Conservation (phyloP, 1,140 invertebrate species). For the Zaprionus camerounensis region DNA sequence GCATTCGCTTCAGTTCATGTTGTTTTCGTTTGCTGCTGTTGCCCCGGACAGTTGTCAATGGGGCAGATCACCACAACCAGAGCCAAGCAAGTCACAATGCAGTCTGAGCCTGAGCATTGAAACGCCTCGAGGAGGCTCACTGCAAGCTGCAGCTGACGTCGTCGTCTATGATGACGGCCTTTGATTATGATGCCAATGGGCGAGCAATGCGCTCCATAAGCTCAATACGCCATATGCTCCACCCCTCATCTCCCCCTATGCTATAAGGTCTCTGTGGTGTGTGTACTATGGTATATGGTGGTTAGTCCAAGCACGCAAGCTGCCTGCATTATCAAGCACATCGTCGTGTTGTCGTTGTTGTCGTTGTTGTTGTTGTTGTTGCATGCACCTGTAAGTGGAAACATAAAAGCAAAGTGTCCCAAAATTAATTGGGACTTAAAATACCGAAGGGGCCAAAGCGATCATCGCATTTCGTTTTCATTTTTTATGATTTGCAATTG, state of each 20-base stretch:
- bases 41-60: constrained; percentile 67
- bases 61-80: constrained; percentile 45
- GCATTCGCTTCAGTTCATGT: not conserved
- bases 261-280: constrained; percentile 10
- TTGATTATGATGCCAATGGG: constrained; percentile 68
- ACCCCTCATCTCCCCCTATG: not conserved
- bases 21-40: constrained; percentile 1
- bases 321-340: constrained; percentile 49
- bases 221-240: not conserved
- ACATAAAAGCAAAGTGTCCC: constrained; percentile 11
- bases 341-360: not conserved
- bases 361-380: constrained; percentile 15
- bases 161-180: constrained; percentile 66
- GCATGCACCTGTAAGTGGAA: constrained; percentile 15
- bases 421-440: constrained; percentile 20
- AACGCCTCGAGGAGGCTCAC: constrained; percentile 40
- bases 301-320: constrained; percentile 57
- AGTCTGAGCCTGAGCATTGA: constrained; percentile 31
- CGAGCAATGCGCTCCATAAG: not conserved
- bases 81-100: constrained; percentile 40
- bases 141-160: constrained; percentile 18
- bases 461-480: not conserved
- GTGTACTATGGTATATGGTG: constrained; percentile 4
- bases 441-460: not conserved
- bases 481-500: constrained; percentile 5